A percentile compares a stretch with the other conserved stretches of the same genome.
Conservation (phyloP, 2,113 vertebrate species). For the Poeciliopsis retropinna region DNA sequence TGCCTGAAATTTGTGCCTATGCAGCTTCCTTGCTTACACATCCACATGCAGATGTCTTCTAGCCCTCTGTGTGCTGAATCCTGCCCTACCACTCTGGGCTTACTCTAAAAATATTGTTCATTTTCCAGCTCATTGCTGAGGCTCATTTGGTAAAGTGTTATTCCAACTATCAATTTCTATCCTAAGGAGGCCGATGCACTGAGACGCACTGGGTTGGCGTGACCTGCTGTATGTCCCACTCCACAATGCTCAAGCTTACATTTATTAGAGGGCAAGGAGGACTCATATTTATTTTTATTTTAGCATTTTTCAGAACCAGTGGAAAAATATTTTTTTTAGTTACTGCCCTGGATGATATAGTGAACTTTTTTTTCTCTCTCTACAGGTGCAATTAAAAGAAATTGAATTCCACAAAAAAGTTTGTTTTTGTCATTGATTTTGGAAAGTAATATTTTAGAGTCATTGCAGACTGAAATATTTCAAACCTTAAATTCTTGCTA, state of each 20-base stretch:
- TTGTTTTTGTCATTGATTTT: background rate
- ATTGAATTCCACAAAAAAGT: no score
- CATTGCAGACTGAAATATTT: background rate
- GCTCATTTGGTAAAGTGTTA: constrained; percentile 76
- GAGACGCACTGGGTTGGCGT: constrained; percentile 59
- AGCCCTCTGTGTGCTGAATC: constrained; percentile 21
- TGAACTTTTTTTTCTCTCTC: background rate
- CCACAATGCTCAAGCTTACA: constrained; percentile 29
- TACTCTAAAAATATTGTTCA: constrained; percentile 71
- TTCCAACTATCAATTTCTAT: constrained; percentile 69
- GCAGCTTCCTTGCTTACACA: background rate
- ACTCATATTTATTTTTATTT: constrained; percentile 16
- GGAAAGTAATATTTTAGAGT: background rate
- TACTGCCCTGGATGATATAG: background rate
- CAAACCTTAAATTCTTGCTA: background rate
- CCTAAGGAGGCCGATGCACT: constrained; percentile 61
- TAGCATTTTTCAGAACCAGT: constrained; percentile 23
- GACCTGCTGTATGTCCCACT: constrained; percentile 57
- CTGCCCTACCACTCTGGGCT: constrained; percentile 43
- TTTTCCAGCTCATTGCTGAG: constrained; percentile 74
- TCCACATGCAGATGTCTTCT: background rate
- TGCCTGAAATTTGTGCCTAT: background rate
- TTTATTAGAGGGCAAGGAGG: constrained; percentile 53
- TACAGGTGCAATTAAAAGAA: background rate
- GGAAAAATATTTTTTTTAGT: constrained; percentile 21